These are phyloP conservation scores for Cylloceria caligata DNA, from an alignment of 2,888 invertebrate genomes.

Conservation along the genomic window DNA sequence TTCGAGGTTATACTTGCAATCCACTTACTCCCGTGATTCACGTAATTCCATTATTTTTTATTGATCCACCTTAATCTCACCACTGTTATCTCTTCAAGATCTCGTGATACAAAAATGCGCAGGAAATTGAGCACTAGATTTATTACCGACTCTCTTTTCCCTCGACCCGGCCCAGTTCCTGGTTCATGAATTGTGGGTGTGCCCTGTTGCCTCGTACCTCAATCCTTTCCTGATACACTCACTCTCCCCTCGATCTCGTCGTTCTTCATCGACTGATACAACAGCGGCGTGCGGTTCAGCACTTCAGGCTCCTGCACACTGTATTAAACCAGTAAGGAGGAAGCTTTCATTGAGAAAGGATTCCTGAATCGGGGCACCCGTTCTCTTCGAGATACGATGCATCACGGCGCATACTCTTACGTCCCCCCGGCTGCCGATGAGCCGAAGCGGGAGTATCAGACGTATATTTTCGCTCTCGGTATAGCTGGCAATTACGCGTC, in stretches of 20 bases:
- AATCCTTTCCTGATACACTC: constrained; percentile 51
- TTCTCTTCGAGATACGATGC: constrained; percentile 55
- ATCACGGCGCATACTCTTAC: constrained; percentile 12
- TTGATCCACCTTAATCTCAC: constrained; percentile 17
- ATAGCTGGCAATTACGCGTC: constrained; percentile 67
- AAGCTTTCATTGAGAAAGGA: constrained; percentile 65
- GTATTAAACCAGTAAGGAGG: constrained; percentile 42
- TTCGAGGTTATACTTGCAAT: not conserved
- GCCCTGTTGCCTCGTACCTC: constrained; percentile 51
- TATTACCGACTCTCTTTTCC: constrained; percentile 54
- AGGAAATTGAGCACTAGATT: constrained; percentile 57
- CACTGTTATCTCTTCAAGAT: constrained; percentile 11
- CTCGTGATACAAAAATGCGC: constrained; percentile 2
- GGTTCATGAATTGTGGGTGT: constrained; percentile 66
- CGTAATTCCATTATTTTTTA: not conserved
- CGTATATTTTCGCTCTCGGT: constrained; percentile 65
- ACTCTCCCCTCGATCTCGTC: constrained; percentile 8
- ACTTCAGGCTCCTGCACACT: constrained; percentile 34
- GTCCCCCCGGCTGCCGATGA: not conserved
- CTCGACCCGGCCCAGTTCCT: constrained; percentile 59
- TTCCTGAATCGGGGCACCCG: constrained; percentile 59
- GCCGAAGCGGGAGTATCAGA: constrained; percentile 33
- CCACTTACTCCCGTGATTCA: not conserved
- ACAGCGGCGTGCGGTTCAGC: constrained; percentile 27
- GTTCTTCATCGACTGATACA: not conserved